Base-by-base conservation (phyloP, 2,888 invertebrate genomes). In the Cephonodes hylas region DNA sequence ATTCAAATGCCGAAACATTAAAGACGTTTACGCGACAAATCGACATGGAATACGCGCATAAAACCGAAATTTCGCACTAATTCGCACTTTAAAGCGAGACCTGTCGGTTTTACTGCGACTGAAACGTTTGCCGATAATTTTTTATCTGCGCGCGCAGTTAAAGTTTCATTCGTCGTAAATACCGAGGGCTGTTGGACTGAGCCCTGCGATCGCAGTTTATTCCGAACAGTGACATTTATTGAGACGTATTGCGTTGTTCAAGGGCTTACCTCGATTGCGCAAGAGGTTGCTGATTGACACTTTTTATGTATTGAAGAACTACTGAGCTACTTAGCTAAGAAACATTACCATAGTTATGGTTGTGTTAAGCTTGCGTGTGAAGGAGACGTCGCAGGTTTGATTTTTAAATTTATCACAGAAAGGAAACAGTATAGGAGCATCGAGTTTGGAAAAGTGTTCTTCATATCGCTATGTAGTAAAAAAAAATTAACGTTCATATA, bases 121-220 rank as follows among this genome's bases (percentile, higher is more conserved):
- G 76, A 88, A 89, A 83, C 89, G 86, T 85, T 91, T 88, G 85
- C 80, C 81, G 83, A 86, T 85, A 86, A 78, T 79, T 74, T 67
- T 80, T 89, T 89, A 89, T 90, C 88, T 85, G 75, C 83, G 83
- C 80, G 76, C 80, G 81, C 77, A 79, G 85, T 83, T 84, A 86
- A 88, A 79, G 66, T 72, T 77, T 80, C 82, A 81, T 84, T 79
- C 69, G 72, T 89, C 91, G 87, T 91, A 91, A 91, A 91, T 78
- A 79, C 73, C 18, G 27, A 69, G 81, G 76, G 72, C 75, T 77
- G 78, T 71, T 76, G 83, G 85, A 85, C 80, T 78, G 79, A 85
- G 88, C 84, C 85, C 80, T 80, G 85, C 83, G 83, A 85, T 88
- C 79, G 82, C 76, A 79, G 82, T 89, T 91, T 89, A 89, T 85